Evolutionary conservation across 2,113 vertebrate species (phyloP).

Genomic region (Limnothrissa miodon): DNA sequence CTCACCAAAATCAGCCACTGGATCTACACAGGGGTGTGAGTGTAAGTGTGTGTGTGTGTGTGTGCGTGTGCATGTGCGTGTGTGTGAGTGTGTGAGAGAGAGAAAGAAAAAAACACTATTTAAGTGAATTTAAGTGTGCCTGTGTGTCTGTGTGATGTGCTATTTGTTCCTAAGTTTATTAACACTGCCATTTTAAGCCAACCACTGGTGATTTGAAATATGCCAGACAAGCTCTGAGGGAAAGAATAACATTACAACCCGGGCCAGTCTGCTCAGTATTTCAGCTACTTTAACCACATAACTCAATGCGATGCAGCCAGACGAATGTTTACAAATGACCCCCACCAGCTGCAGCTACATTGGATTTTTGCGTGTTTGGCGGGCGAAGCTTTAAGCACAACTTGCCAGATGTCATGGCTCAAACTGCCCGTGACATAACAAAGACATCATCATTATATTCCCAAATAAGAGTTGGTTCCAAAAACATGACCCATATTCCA

Average conservation of each 20-base stretch:
- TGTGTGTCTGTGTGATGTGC: constrained; percentile 31
- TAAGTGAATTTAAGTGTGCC: constrained; percentile 29
- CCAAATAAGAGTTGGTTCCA: background rate
- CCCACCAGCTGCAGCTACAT: background rate
- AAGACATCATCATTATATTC: constrained; percentile 12
- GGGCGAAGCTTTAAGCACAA: background rate
- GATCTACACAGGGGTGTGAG: background rate
- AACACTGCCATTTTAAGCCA: constrained; percentile 3
- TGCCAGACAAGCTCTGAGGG: constrained; percentile 5
- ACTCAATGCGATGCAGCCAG: background rate
- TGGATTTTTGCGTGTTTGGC: background rate
- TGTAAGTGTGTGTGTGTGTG: background rate
- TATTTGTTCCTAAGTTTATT: constrained; percentile 7
- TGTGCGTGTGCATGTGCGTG: constrained; percentile 21
- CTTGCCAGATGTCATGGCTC: constrained; percentile 19
- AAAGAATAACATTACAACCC: constrained; percentile 7
- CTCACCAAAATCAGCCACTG: background rate
- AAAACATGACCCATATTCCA: constrained; percentile 8
- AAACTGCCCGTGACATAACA: background rate
- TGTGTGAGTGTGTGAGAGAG: constrained; percentile 20
- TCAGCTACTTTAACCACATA: background rate
- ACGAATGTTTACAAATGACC: background rate
- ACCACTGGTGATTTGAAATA: background rate
- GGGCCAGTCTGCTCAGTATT: background rate
- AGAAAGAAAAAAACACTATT: no score